A percentile compares a stretch with the other conserved stretches of the same genome.
These are phyloP conservation scores for Cerastoderma edule DNA, from an alignment of 2,888 invertebrate species.

Conservation along the genomic window DNA sequence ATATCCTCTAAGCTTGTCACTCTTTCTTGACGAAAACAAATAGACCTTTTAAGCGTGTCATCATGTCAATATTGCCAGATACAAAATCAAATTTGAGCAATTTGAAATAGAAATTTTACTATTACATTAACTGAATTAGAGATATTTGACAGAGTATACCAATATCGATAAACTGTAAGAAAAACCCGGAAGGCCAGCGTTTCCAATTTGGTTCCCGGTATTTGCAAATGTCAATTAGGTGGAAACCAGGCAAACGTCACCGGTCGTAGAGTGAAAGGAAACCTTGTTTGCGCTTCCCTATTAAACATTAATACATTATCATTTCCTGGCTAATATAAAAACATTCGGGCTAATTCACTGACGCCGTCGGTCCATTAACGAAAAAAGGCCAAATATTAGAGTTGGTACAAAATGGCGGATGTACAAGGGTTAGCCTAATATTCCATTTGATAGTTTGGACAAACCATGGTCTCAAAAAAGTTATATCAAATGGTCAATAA, in stretches of 20 bases:
- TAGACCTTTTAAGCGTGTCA: too few species aligned
- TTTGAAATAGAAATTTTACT: conserved; percentile 13
- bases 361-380: conserved; percentile 7
- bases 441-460: too few species aligned
- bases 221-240: conserved; percentile 5
- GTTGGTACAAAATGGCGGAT: too few species aligned
- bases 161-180: conserved; percentile 6
- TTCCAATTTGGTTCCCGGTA: not conserved
- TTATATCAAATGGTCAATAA: too few species aligned
- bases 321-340: not conserved
- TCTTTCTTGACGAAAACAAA: too few species aligned
- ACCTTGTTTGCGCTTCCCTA: conserved; percentile 2
- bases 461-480: too few species aligned
- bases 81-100: conserved; percentile 23
- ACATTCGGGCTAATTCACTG: not conserved
- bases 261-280: conserved; percentile 4
- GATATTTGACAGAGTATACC: not conserved
- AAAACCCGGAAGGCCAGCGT: not conserved
- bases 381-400: not conserved
- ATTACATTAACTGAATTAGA: conserved; percentile 23
- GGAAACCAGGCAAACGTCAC: conserved; percentile 17
- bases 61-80: too few species aligned
- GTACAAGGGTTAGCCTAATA: too few species aligned
- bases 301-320: conserved; percentile 25
- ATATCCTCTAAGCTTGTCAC: too few species aligned